Base-by-base conservation (phyloP, 2,797 vertebrate genomes). In the Pseudomugil tenellus region DNA sequence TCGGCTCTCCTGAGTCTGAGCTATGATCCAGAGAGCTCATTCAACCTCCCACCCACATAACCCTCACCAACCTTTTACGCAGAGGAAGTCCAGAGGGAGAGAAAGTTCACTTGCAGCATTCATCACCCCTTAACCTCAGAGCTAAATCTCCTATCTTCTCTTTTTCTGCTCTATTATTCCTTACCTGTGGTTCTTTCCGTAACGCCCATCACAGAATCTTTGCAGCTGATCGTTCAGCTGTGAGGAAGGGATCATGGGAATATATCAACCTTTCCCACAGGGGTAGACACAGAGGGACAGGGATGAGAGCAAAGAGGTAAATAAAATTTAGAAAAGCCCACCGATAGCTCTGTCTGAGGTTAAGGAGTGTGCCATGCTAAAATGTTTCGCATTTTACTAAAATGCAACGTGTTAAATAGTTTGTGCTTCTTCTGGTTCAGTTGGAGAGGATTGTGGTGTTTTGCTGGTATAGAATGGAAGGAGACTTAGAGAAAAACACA, bases 1-100 rank as follows among this genome's bases (percentile, higher is more conserved):
- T 94, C 3, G 85, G 85, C 70, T 93, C 93, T 0, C 93, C 92
- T 0, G 93, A 93, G 81, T 94, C 93, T 23, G 92, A 94, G 83
- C 91, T 94, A 91, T 94, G 92, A 94, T 92, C 63, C 48, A 6
- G 54, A 61, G 48, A 71, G 51, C 52, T 73, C 54, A 43, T 6
- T 55, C 31, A 60, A 78, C 55, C 65, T 61, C 65, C 67, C 21
- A 5, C n/a, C 71, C 59, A 17, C 35, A 63, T 52, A 70, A 39
- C 48, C 73, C 62, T 26, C 9, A 66, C 39, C 73, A 74, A 72
- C 60, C 59, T 69, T 32, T 59, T 56, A 73, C 67, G 72, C 71
- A 80, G 59, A 87, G 74, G 63, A 73, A 28, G 76, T 80, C 69
- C 70, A 80, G 69, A 64, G 43, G 63, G 72, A 85, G 48, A 79